phyloP scores from a whole-genome alignment of 2,888 invertebrate species.

The Metopia argyrocephala region DNA sequence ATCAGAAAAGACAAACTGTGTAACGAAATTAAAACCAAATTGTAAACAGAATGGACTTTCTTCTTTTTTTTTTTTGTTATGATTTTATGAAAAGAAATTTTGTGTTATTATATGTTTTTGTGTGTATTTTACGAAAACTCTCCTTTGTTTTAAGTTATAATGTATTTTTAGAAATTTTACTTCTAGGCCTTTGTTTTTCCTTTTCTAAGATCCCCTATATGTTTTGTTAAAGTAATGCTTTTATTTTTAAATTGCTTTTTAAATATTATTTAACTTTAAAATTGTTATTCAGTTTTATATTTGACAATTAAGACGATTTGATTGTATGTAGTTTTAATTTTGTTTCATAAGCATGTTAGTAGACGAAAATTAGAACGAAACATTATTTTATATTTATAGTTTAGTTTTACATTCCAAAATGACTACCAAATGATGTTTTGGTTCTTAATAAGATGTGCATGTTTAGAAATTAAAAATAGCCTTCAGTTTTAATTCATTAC shows the following conservation, averaged over 20 bases:
- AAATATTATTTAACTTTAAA: not conserved
- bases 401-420: conserved; percentile 58
- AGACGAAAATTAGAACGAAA: not conserved
- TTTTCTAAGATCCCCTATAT: not conserved
- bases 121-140: conserved; percentile 31
- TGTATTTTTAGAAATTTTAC: not conserved
- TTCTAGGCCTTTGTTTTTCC: conserved; percentile 1
- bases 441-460: not conserved
- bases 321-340: conserved; percentile 1
- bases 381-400: conserved; percentile 21
- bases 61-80: conserved; percentile 3
- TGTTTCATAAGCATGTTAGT: conserved; percentile 27
- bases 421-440: conserved; percentile 45
- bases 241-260: not conserved
- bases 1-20: conserved; percentile 29
- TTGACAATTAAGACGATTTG: conserved; percentile 21
- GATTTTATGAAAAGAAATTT: not conserved
- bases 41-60: not conserved
- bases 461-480: not conserved
- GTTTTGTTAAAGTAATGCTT: not conserved
- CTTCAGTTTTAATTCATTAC: no score
- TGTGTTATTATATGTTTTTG: conserved; percentile 29
- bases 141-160: conserved; percentile 36
- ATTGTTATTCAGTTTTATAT: conserved; percentile 6
- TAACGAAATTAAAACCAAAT: conserved; percentile 5